Percentiles rank a stretch among this genome's conserved stretches.
These are phyloP conservation scores for Drosophila anomelani DNA, from an alignment of 2,888 invertebrate species.

Conservation along the genomic window DNA sequence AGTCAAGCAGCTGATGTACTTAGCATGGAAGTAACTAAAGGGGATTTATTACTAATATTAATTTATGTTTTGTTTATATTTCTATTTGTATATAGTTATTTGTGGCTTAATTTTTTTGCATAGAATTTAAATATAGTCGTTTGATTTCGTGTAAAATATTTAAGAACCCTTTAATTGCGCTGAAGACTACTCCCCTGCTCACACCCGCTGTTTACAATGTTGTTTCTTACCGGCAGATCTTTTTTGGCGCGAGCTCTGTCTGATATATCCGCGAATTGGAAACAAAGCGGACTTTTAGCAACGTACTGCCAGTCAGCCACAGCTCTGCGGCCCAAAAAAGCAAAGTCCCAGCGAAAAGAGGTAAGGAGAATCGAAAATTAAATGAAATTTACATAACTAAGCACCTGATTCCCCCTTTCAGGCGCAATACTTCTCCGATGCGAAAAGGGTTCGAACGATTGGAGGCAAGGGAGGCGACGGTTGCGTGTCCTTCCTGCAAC, in stretches of 20 bases:
- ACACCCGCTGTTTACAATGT: neutral
- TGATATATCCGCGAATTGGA: conserved; percentile 18
- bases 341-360: conserved; percentile 84
- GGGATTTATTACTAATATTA: neutral
- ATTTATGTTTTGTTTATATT: neutral
- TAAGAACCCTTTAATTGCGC: neutral
- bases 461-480: conserved; percentile 98
- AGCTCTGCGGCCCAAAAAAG: conserved; percentile 85
- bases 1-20: conserved; percentile 8
- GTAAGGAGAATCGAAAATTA: conserved; percentile 83
- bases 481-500: conserved; percentile 92
- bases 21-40: neutral
- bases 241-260: conserved; percentile 35
- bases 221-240: conserved; percentile 30
- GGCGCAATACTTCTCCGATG: conserved; percentile 90
- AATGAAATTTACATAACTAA: conserved; percentile 44
- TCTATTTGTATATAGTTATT: neutral
- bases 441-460: conserved; percentile 87
- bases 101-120: neutral
- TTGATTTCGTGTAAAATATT: neutral
- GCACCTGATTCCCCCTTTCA: conserved; percentile 49
- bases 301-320: conserved; percentile 59
- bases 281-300: conserved; percentile 1
- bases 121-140: no score
- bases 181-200: neutral